A percentile compares a stretch with the other conserved stretches of the same genome.
Conservation (phyloP, 2,888 invertebrate species). For the Stomorhina lunata region DNA sequence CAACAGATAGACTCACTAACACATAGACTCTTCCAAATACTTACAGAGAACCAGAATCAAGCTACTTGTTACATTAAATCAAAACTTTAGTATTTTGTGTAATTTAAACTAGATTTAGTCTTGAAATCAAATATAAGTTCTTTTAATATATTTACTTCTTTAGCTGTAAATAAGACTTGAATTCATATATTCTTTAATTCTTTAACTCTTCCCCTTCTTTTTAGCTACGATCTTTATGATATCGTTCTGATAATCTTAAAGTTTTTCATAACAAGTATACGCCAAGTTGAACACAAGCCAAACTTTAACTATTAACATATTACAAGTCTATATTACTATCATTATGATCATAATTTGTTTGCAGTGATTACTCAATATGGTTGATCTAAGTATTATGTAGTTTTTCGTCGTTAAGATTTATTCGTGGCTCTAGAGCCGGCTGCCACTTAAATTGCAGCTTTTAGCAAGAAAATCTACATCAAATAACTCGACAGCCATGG, state of each 20-base stretch:
- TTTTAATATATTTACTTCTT: constrained; percentile 39
- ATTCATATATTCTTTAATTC: background rate
- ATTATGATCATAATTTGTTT: constrained; percentile 51
- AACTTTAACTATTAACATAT: background rate
- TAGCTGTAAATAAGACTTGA: background rate
- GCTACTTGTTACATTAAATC: background rate
- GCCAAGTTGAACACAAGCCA: constrained; percentile 52
- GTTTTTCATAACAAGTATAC: constrained; percentile 64
- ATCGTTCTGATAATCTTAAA: constrained; percentile 15
- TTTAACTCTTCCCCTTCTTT: background rate
- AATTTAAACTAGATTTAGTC: constrained; percentile 35
- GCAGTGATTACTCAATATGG: constrained; percentile 49
- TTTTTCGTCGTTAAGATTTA: no score
- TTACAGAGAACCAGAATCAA: background rate
- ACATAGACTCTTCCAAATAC: background rate
- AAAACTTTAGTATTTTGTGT: background rate
- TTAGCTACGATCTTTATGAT: background rate
- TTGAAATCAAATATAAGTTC: background rate
- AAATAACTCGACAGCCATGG: background rate
- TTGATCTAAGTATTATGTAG: background rate
- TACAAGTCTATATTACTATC: background rate
- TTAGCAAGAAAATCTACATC: background rate
- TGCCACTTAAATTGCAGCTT: background rate
- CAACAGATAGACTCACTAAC: background rate
- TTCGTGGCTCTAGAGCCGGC: background rate